A percentile compares a stretch with the other conserved stretches of the same genome.
Conservation (phyloP, 2,797 vertebrate species). For the Gadopsis marmoratus region DNA sequence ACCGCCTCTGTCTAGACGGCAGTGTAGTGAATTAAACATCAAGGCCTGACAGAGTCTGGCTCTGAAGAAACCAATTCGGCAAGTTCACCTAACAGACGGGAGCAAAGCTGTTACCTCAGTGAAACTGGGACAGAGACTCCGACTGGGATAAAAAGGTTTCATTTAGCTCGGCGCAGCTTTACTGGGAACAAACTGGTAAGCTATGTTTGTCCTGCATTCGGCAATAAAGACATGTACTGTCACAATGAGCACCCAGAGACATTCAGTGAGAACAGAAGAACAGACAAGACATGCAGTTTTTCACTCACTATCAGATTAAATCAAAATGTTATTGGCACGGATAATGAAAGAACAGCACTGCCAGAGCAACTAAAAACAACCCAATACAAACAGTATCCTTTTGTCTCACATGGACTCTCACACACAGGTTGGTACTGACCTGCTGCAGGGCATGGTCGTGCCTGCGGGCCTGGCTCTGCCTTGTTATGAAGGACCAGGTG, state of each 20-base stretch:
- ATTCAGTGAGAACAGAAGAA: constrained; percentile 52
- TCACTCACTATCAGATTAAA: constrained; percentile 27
- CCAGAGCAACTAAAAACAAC: constrained; percentile 22
- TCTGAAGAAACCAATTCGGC: constrained; percentile 64
- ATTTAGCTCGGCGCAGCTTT: constrained; percentile 53
- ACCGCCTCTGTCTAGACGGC: constrained; percentile 69
- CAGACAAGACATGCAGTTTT: constrained; percentile 1
- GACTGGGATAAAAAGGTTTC: constrained; percentile 54
- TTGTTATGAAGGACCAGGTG: constrained; percentile 92
- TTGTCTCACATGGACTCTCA: not conserved
- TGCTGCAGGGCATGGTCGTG: constrained; percentile 90
- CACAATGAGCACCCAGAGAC: constrained; percentile 37
- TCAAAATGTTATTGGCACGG: constrained; percentile 45
- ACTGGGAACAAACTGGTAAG: constrained; percentile 61
- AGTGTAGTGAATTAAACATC: constrained; percentile 77
- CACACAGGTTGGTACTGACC: constrained; percentile 78
- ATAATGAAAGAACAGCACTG: constrained; percentile 19
- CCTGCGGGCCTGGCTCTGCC: constrained; percentile 90
- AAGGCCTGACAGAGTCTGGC: constrained; percentile 64
- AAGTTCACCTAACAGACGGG: constrained; percentile 63
- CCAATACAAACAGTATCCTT: constrained; percentile 23
- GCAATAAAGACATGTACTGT: constrained; percentile 41
- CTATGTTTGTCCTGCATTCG: constrained; percentile 62
- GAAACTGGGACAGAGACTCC: constrained; percentile 61
- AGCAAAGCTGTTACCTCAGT: constrained; percentile 57